Evolutionary conservation across 2,797 vertebrate genomes (phyloP).

Genomic region (Chlorospingus flavigularis): DNA sequence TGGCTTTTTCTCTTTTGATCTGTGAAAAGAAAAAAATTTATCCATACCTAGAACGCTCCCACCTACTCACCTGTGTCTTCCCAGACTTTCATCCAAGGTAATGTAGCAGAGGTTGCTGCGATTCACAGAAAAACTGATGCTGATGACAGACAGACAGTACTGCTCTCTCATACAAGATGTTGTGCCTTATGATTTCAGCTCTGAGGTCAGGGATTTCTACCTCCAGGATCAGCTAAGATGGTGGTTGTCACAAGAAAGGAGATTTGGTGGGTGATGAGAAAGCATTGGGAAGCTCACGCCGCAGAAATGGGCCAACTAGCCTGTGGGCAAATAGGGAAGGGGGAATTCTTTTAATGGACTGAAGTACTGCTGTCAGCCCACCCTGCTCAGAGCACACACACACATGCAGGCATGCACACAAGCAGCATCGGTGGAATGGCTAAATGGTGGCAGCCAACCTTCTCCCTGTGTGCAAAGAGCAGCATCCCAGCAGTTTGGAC

Average conservation of each 20-base stretch:
- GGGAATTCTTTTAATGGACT: neutral
- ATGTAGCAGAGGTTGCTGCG: neutral
- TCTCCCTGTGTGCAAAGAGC: neutral
- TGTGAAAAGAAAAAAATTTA: neutral
- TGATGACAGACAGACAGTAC: neutral
- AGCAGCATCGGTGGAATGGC: fast-evolving
- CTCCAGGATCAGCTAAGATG: neutral
- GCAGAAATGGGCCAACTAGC: neutral
- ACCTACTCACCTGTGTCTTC: neutral
- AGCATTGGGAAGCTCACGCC: fast-evolving
- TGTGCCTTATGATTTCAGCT: neutral
- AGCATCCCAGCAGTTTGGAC: neutral
- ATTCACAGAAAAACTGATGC: neutral
- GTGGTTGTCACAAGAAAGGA: neutral
- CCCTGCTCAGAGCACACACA: neutral
- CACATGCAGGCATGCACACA: fast-evolving
- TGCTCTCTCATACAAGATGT: neutral
- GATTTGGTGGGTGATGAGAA: neutral
- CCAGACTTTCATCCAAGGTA: neutral
- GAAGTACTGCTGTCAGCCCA: neutral
- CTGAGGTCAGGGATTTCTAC: neutral
- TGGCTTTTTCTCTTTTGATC: neutral
- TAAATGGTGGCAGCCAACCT: neutral
- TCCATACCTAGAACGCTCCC: neutral
- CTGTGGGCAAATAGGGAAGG: neutral